Evolutionary conservation across 2,113 vertebrate species (phyloP).

Genomic region (Cettia cetti): DNA sequence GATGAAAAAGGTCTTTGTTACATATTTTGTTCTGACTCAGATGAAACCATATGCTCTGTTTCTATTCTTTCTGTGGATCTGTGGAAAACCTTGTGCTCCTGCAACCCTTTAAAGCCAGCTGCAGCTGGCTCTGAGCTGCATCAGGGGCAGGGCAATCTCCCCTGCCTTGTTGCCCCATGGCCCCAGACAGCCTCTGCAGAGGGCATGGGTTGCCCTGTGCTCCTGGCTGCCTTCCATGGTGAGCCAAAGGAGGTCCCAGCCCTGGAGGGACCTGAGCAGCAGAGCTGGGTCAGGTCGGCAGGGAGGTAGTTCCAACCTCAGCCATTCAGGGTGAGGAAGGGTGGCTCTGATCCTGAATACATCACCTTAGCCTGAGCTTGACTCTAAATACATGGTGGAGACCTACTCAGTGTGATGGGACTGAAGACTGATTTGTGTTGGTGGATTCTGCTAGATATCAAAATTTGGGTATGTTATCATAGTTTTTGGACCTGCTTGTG

Average conservation of each 20-base stretch:
- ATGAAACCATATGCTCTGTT: neutral
- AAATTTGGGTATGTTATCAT: fast-evolving
- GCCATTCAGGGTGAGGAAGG: neutral
- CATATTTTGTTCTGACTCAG: neutral
- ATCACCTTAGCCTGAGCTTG: neutral
- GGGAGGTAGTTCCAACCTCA: neutral
- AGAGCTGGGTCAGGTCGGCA: neutral
- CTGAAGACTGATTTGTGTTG: neutral
- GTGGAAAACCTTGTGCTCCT: neutral
- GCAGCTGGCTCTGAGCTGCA: fast-evolving
- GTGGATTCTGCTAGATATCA: neutral
- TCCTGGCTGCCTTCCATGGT: neutral
- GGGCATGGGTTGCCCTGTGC: fast-evolving
- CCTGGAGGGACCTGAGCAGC: neutral
- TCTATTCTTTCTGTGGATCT: neutral
- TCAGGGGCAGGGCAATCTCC: neutral
- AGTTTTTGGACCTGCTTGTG: neutral
- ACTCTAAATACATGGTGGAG: neutral
- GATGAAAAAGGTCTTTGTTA: neutral
- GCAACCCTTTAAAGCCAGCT: neutral
- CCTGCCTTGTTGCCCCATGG: neutral
- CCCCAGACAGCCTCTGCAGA: neutral
- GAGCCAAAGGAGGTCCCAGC: neutral
- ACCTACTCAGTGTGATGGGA: neutral
- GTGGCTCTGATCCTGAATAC: neutral